These are phyloP conservation scores for Aphaenogaster ashmeadi DNA, from an alignment of 1,140 invertebrate species.

Conservation along the genomic window DNA sequence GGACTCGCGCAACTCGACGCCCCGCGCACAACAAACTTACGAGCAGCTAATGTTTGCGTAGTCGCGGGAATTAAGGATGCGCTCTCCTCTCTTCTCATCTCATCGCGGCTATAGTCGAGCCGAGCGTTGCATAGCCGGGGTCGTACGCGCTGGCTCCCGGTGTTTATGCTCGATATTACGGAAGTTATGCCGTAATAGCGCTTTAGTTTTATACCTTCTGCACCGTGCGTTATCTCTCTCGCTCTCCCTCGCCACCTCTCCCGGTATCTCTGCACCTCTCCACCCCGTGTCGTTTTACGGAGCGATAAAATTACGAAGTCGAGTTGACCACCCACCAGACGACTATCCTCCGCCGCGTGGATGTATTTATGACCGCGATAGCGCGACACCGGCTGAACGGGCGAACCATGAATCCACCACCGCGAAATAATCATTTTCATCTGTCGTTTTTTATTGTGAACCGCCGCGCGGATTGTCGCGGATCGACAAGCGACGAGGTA, in stretches of 20 bases:
- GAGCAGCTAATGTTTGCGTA: slow-evolving; percentile 57
- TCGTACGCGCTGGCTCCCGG: background rate
- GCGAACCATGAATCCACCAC: slow-evolving; percentile 48
- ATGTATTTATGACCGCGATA: slow-evolving; percentile 58
- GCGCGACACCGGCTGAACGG: slow-evolving; percentile 20
- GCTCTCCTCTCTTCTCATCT: background rate
- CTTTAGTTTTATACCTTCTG: slow-evolving; percentile 39
- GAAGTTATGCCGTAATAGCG: slow-evolving; percentile 38
- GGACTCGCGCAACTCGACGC: slow-evolving; percentile 31
- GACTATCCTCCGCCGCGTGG: slow-evolving; percentile 1
- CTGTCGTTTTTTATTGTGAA: slow-evolving; percentile 57
- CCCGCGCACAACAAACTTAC: slow-evolving; percentile 43
- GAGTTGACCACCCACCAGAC: slow-evolving; percentile 41
- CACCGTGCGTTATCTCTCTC: background rate
- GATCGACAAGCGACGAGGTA: slow-evolving; percentile 48
- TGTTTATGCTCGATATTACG: slow-evolving; percentile 61
- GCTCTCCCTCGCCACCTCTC: background rate
- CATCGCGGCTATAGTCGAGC: background rate
- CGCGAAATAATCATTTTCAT: slow-evolving; percentile 57
- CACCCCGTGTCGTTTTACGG: slow-evolving; percentile 17
- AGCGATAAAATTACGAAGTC: slow-evolving; percentile 56
- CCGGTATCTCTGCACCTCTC: too few species aligned
- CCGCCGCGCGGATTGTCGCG: slow-evolving; percentile 35
- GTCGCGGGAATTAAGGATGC: slow-evolving; percentile 59
- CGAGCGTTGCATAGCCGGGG: background rate